Conservation (phyloP, 2,113 vertebrate genomes). For the Cyprinodon variegatus region DNA sequence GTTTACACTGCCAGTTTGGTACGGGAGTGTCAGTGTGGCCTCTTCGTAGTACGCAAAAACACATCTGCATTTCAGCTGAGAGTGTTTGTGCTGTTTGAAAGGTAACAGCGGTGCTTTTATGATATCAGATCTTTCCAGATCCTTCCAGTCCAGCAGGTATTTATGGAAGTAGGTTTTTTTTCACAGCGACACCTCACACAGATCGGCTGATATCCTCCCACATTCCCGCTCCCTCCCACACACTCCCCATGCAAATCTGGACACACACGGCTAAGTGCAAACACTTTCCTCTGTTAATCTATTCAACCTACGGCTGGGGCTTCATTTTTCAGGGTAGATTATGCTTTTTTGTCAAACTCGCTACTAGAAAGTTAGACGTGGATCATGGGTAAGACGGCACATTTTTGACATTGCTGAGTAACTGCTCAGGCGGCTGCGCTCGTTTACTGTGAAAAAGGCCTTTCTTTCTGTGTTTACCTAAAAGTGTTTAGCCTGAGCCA, state of each 20-base stretch:
- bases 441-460: neutral
- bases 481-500: neutral
- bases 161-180: neutral
- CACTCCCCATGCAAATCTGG: neutral
- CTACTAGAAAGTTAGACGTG: neutral
- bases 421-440: neutral
- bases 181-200: constrained; percentile 19
- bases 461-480: neutral
- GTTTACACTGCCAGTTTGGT: constrained; percentile 46
- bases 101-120: neutral
- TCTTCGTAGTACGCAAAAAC: constrained; percentile 9
- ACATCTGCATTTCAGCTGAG: neutral
- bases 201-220: constrained; percentile 24
- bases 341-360: neutral
- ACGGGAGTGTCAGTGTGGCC: constrained; percentile 7
- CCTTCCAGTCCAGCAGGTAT: neutral
- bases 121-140: too few relatives aligned
- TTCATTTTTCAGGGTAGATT: neutral
- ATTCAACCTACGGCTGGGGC: neutral
- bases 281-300: too few relatives aligned
- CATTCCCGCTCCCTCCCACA: constrained; percentile 1
- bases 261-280: neutral
- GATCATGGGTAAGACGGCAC: neutral
- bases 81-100: neutral
- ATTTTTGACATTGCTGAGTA: constrained; percentile 6